A percentile compares a stretch with the other conserved stretches of the same genome.
These are phyloP conservation scores for Polyommatus icarus DNA, from an alignment of 2,888 invertebrate genomes.

Conservation along the genomic window DNA sequence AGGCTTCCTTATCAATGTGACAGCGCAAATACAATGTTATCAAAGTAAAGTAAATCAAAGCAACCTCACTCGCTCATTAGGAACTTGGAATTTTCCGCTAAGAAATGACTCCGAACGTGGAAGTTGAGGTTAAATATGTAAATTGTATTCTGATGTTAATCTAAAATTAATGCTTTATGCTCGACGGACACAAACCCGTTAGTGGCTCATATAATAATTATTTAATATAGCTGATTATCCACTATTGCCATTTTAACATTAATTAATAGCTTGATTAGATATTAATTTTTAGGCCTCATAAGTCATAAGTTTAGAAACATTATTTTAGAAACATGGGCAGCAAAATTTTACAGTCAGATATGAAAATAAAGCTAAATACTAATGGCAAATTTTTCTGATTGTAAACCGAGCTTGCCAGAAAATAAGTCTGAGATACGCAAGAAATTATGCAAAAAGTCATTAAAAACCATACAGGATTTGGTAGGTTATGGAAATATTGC, in stretches of 20 bases:
- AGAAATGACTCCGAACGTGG: slow-evolving; percentile 39
- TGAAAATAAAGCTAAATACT: too few relatives aligned
- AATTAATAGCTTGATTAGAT: background rate
- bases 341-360: too few relatives aligned
- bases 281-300: background rate
- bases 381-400: too few relatives aligned
- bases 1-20: slow-evolving; percentile 36
- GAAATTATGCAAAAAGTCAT: too few relatives aligned
- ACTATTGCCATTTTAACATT: background rate
- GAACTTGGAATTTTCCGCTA: slow-evolving; percentile 75
- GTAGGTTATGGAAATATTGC: background rate
- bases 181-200: slow-evolving; percentile 19
- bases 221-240: background rate
- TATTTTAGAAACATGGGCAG: too few relatives aligned
- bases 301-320: background rate
- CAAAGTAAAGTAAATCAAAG: slow-evolving; percentile 70
- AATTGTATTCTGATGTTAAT: slow-evolving; percentile 31
- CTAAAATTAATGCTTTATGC: slow-evolving; percentile 27
- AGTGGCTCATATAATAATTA: slow-evolving; percentile 3
- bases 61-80: slow-evolving; percentile 75
- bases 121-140: slow-evolving; percentile 31
- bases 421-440: too few relatives aligned
- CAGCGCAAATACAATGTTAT: slow-evolving; percentile 69
- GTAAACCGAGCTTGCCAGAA: too few relatives aligned
- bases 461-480: too few relatives aligned